Conservation (phyloP, 1,140 invertebrate species). For the Argopecten irradians region DNA sequence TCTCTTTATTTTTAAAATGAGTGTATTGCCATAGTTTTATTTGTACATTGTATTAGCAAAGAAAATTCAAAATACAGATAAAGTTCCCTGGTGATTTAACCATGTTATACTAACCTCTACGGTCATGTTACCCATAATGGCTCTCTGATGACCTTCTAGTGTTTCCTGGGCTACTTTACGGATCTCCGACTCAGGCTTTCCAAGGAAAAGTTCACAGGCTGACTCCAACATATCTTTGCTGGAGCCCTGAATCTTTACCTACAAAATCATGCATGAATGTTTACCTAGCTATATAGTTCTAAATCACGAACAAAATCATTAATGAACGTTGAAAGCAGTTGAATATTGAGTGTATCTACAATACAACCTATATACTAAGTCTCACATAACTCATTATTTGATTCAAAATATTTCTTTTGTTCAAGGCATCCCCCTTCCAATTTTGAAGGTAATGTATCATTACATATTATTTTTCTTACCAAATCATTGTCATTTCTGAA, state of each 20-base stretch:
- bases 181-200: conserved; percentile 93
- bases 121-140: conserved; percentile 99
- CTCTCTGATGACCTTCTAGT: conserved; percentile 96
- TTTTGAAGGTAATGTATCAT: too few relatives aligned
- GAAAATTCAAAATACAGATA: neutral
- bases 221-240: conserved; percentile 96
- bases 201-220: conserved; percentile 97
- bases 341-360: neutral
- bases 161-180: conserved; percentile 96
- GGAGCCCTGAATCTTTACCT: conserved; percentile 98
- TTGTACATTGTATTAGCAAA: neutral
- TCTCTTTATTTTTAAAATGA: too few relatives aligned
- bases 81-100: neutral
- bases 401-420: too few relatives aligned
- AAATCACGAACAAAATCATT: neutral
- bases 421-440: too few relatives aligned
- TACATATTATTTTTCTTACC: too few relatives aligned
- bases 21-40: neutral
- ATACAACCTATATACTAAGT: too few relatives aligned
- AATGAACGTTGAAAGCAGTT: neutral
- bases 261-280: conserved; percentile 26
- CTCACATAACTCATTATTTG: too few relatives aligned
- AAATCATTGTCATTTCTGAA: too few relatives aligned
- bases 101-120: conserved; percentile 85
- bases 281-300: neutral